These are phyloP conservation scores for Drosophila santomea DNA, from an alignment of 1,140 invertebrate genomes.

Conservation along the genomic window DNA sequence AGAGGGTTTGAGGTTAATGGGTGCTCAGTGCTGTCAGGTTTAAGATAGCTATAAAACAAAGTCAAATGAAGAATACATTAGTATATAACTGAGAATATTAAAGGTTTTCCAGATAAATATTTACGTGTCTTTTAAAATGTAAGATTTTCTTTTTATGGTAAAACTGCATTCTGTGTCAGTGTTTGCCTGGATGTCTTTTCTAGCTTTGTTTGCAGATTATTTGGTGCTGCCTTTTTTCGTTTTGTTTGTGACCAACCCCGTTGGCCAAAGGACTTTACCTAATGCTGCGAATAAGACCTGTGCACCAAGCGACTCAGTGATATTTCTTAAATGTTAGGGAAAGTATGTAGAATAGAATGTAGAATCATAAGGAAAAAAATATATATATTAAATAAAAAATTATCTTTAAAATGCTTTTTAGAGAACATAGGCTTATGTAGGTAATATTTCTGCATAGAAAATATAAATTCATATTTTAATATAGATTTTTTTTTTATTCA, in stretches of 20 bases:
- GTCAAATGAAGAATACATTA: too few species aligned
- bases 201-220: constrained; percentile 9
- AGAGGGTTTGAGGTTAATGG: constrained; percentile 30
- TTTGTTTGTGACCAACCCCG: constrained; percentile 18
- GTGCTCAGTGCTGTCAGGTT: constrained; percentile 3
- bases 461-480: not conserved
- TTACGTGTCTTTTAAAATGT: too few species aligned
- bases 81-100: too few species aligned
- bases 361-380: too few species aligned
- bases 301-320: constrained; percentile 36
- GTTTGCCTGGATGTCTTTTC: not conserved
- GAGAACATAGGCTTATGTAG: too few species aligned
- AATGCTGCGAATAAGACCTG: constrained; percentile 61
- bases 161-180: not conserved
- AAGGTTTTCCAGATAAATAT: too few species aligned
- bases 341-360: not conserved
- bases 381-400: not conserved
- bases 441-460: not conserved
- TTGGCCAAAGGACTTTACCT: constrained; percentile 62
- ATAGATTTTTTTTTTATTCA: too few species aligned
- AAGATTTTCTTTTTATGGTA: not conserved
- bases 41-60: not conserved
- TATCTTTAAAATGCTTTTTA: too few species aligned
- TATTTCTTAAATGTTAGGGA: not conserved
- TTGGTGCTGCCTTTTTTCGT: constrained; percentile 43